Evolutionary conservation across 2,797 vertebrate species (phyloP).

Genomic region (Amblyopsis hoosieri): DNA sequence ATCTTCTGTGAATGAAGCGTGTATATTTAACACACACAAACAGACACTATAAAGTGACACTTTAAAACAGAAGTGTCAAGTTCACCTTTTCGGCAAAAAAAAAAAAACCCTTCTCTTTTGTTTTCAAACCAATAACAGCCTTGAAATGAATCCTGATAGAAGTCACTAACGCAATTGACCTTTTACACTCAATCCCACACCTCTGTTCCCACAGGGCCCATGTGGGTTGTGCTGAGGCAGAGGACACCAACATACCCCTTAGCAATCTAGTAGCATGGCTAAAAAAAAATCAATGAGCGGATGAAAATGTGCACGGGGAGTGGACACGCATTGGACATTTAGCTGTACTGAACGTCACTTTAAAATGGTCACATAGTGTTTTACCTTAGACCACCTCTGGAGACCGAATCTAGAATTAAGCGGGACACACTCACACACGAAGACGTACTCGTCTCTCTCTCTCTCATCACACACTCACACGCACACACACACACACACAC

Average conservation of each 20-base stretch:
- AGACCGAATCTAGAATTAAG: too few relatives aligned
- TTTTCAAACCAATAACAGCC: constrained; percentile 47
- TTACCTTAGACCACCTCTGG: too few relatives aligned
- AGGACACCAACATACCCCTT: constrained; percentile 46
- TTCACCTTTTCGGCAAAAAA: constrained; percentile 54
- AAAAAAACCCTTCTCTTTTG: constrained; percentile 66
- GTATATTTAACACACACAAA: constrained; percentile 12
- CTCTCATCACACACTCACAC: too few relatives aligned
- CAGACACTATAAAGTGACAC: constrained; percentile 36
- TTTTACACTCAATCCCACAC: constrained; percentile 62
- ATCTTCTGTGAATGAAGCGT: too few relatives aligned
- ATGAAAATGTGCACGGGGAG: background rate
- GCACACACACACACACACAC: constrained; percentile 4
- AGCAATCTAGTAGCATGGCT: constrained; percentile 43
- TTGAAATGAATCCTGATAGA: constrained; percentile 72
- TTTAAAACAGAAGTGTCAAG: constrained; percentile 52
- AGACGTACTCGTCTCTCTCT: too few relatives aligned
- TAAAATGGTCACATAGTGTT: too few relatives aligned
- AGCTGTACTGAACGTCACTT: too few relatives aligned
- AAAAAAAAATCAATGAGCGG: constrained; percentile 62
- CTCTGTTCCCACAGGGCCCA: constrained; percentile 38
- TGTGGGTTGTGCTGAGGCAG: constrained; percentile 45
- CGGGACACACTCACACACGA: too few relatives aligned
- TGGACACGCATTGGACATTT: background rate
- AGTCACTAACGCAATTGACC: constrained; percentile 73